Evolutionary conservation across 2,797 vertebrate genomes (phyloP), one percentile per base, ranked within the genome.

Genomic region (Xerus rutilus): DNA sequence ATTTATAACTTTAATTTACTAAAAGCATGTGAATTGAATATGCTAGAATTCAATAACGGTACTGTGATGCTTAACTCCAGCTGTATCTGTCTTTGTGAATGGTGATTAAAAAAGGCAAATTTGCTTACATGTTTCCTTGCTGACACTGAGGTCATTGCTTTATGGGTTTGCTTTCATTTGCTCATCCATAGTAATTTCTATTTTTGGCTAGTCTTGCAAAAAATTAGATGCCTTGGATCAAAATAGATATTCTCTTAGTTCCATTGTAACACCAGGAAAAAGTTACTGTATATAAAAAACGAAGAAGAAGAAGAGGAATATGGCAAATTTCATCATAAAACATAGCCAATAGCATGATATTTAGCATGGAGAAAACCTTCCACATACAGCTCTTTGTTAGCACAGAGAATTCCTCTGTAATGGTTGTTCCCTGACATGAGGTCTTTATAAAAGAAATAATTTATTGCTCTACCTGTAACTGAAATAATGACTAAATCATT

Each of bases 401-500:
- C 76, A 94, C 43, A 97, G 96, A 98, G 98, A 98, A 98, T 98
- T 90, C 97, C 85, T 98, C 97, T 95, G 92, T 97, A 97, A 94
- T 93, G 94, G 97, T 96, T 97, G 89, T 96, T 98, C 59, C 95
- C 93, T 97, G 97, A 98, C 96, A 98, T 15, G 86, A 96, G 94
- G 62, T 98, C 98, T 97, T 98, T 98, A 97, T 97, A 97, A 93
- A 97, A 94, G 96, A 96, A 98, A 96, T 98, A 98, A 98, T 98
- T 97, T 98, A 98, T 97, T 97, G 94, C 97, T 81, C 86, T 98
- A 98, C 98, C 98, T 99, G 98, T 97, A 98, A 98, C 97, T 97
- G 97, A 98, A 98, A 98, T 98, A 98, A 98, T 98, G 97, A 98
- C 96, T 98, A 98, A 98, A 98, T 98, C 96, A 98, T 98, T 98